Evolutionary conservation across 2,888 invertebrate species (phyloP), one percentile per base, ranked within the genome.

Genomic region (Cynaeus angustus): DNA sequence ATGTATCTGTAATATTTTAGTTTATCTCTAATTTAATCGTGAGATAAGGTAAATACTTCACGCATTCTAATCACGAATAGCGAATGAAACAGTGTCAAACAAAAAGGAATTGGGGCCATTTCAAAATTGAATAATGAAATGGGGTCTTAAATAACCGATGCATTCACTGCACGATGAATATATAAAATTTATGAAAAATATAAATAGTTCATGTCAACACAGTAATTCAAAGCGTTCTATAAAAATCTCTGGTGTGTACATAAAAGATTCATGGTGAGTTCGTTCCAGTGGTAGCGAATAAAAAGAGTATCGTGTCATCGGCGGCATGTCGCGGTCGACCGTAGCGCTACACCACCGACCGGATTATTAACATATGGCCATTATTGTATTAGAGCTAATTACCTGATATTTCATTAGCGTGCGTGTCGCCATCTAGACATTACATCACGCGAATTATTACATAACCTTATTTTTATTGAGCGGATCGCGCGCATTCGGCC

Each of bases 361-460:
- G 69, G 65, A 46, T 66, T 66, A 81, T 81, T 80, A 81, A 79
- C 81, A 82, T 82, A 81, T 80, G 82, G 81, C 79, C 81, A 81
- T 82, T 81, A 83, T 81, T 80, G 80, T 80, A 82, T 83, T 82
- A 82, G 78, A 77, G 76, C 79, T 83, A 83, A 83, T 83, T 83
- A 83, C 79, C 77, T 74, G 82, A 82, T 82, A 83, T 82, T 83
- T 83, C 82, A 82, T 83, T 83, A 81, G 78, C 75, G 78, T 81
- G 81, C 79, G 79, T 79, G 80, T 75, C 75, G 74, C 73, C 72
- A 66, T 66, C 62, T 71, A 69, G 69, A 72, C 70, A 62, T 48
- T 66, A 61, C 52, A 67, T 64, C 76, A 75, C 76, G 75, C 75
- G 68, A 75, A 72, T 73, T 73, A 74, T 74, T 70, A 70, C 71